Percentiles rank a stretch among this genome's conserved stretches.
phyloP scores from a whole-genome alignment of 1,140 invertebrate species.

The Zaprionus africanus region DNA sequence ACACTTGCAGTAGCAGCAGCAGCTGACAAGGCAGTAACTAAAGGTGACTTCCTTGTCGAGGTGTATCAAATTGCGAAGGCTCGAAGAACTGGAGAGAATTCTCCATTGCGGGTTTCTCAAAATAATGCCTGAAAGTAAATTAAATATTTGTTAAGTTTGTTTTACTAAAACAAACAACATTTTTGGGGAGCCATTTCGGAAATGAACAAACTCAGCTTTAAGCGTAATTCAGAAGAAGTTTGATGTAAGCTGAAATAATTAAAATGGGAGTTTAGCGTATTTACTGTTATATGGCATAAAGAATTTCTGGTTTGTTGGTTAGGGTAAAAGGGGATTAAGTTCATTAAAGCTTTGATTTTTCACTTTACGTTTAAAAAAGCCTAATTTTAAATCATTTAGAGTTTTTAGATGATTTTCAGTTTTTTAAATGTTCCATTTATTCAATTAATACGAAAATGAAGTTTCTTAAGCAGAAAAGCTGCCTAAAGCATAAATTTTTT shows the following conservation, averaged over 20 bases:
- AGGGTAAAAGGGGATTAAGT: no score
- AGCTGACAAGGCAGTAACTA: no score
- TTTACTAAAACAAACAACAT: not conserved
- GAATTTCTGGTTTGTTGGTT: not conserved
- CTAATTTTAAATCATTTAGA: not conserved
- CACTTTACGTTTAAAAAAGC: not conserved
- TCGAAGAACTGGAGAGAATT: not conserved
- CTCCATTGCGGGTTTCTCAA: not conserved
- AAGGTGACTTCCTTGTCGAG: not conserved
- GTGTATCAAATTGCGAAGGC: not conserved
- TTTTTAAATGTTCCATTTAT: not conserved
- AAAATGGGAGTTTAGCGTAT: not conserved
- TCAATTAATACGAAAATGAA: not conserved
- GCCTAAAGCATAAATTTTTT: no score
- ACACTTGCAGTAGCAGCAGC: not conserved
- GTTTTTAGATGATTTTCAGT: not conserved
- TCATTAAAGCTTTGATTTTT: no score
- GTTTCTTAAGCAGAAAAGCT: no score
- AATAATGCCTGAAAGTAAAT: not conserved
- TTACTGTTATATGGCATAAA: no score
- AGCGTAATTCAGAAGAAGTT: not conserved
- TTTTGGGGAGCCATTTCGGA: not conserved
- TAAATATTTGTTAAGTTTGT: conserved; percentile 8
- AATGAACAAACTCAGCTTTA: not conserved
- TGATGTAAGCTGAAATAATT: not conserved